Conservation (phyloP, 2,888 invertebrate genomes). For the Drosophila emarginata region DNA sequence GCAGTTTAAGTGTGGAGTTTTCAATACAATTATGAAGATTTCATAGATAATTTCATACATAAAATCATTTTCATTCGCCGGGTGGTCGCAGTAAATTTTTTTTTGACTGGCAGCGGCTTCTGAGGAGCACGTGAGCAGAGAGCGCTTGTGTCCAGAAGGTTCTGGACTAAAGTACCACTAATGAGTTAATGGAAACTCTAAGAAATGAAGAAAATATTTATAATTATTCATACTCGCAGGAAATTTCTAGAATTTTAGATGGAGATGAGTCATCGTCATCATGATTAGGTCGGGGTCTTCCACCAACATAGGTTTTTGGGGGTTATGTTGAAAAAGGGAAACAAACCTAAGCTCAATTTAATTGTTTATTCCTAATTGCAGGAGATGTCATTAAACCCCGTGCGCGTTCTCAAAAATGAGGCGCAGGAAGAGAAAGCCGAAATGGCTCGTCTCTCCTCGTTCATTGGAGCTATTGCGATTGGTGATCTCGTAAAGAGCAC, state of each 20-base stretch:
- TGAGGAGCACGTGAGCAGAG: constrained; percentile 55
- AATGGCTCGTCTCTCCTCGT: constrained; percentile 97
- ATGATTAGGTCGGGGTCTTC: constrained; percentile 1
- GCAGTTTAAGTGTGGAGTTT: constrained; percentile 23
- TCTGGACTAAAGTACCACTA: constrained; percentile 22
- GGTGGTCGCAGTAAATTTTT: constrained; percentile 47
- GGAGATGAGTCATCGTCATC: constrained; percentile 56
- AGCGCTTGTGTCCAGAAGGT: constrained; percentile 52
- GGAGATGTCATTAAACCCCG: constrained; percentile 94
- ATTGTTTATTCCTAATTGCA: constrained; percentile 34
- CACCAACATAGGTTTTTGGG: constrained; percentile 40
- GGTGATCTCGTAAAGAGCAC: constrained; percentile 99
- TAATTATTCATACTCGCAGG: constrained; percentile 20
- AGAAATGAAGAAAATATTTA: background rate
- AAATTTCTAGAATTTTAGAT: constrained; percentile 42
- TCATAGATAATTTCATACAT: constrained; percentile 59
- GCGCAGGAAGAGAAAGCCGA: constrained; percentile 99
- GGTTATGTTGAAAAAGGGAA: constrained; percentile 55
- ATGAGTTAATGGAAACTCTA: background rate
- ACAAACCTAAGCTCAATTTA: background rate
- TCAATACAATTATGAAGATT: constrained; percentile 34
- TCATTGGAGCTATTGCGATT: constrained; percentile 99
- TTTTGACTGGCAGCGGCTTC: constrained; percentile 30
- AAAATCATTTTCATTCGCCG: constrained; percentile 60
- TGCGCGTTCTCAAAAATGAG: constrained; percentile 96